A percentile compares a stretch with the other conserved stretches of the same genome.
These are phyloP conservation scores for Suricata suricatta DNA, from an alignment of 2,113 vertebrate species.

Conservation along the genomic window DNA sequence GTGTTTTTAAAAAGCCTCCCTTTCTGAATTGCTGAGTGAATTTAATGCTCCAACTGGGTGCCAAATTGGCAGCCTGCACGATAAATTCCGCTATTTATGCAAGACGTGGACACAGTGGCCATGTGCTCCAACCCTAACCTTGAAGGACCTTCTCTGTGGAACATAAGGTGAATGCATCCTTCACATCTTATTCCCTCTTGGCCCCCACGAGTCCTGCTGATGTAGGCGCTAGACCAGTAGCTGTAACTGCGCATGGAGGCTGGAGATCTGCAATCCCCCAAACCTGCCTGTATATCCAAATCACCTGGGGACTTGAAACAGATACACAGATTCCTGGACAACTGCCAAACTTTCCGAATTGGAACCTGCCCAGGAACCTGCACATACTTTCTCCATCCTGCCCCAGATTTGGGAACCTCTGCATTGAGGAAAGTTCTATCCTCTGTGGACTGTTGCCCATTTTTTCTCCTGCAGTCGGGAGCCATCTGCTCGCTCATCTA, in stretches of 20 bases:
- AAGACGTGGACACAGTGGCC: constrained; percentile 35
- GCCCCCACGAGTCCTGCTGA: background rate
- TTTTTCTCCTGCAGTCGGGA: background rate
- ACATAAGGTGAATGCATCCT: background rate
- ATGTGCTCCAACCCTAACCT: background rate
- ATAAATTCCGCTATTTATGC: constrained; percentile 47
- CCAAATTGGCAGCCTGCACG: constrained; percentile 36
- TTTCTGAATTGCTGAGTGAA: constrained; percentile 50
- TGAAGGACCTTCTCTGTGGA: constrained; percentile 30
- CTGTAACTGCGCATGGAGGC: background rate
- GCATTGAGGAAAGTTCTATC: background rate
- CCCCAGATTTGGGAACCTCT: background rate
- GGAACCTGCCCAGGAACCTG: background rate
- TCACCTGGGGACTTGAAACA: background rate
- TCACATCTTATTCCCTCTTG: background rate
- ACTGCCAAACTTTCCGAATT: background rate
- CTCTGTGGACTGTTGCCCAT: accelerated
- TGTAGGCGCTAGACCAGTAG: background rate
- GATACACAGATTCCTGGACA: background rate
- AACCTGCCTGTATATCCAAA: background rate
- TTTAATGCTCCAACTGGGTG: constrained; percentile 32
- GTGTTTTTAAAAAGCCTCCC: background rate
- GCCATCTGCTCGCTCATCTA: background rate
- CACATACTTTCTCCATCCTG: background rate
- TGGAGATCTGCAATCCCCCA: background rate